Evolutionary conservation across 2,113 vertebrate species (phyloP), one percentile per base, ranked within the genome.

Genomic region (Mesitornis unicolor): DNA sequence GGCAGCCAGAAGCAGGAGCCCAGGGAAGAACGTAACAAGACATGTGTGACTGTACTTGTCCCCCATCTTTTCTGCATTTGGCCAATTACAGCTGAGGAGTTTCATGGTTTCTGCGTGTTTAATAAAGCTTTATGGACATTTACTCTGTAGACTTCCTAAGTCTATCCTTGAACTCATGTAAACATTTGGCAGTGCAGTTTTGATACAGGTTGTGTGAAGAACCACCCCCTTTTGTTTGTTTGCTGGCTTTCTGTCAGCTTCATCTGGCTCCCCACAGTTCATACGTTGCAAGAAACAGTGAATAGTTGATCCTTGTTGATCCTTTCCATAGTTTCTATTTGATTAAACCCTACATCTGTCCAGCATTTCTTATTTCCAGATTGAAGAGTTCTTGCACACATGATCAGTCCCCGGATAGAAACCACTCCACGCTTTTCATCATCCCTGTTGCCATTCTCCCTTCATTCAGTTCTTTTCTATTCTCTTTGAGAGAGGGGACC

Each of bases 341-440:
- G 38, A 68, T n/a, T 43, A 64, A 75, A 82, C 7, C 13, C 53
- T 38, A 31, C 15, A 53, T 31, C 28, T 87, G 9, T 24, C 69
- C 69, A 40, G 40, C 31, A 47, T 38, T 92, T 43, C 53, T 38
- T 51, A 86, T 38, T 9, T 86, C n/a, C 36, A 80, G 40, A 53
- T 13, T 43, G 63, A 85, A 77, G 28, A 73, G 54, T 26, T 80
- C 50, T 61, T 47, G 35, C 57, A 60, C 3, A 43, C 8, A 7
- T 8, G 15, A 63, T 24, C 43, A 63, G 15, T 25, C 2, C 20
- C 14, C 1, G 1, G 2, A 75, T 0, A 61, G 48, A 88, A 93
- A 83, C 6, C 0, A 1, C 29, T 38, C 11, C 4, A 7, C 21
- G 10, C 9, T 67, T 82, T 85, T 73, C 35, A 56, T 29, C 35